Conservation (phyloP, 2,113 vertebrate species). For the Festucalex cinctus region DNA sequence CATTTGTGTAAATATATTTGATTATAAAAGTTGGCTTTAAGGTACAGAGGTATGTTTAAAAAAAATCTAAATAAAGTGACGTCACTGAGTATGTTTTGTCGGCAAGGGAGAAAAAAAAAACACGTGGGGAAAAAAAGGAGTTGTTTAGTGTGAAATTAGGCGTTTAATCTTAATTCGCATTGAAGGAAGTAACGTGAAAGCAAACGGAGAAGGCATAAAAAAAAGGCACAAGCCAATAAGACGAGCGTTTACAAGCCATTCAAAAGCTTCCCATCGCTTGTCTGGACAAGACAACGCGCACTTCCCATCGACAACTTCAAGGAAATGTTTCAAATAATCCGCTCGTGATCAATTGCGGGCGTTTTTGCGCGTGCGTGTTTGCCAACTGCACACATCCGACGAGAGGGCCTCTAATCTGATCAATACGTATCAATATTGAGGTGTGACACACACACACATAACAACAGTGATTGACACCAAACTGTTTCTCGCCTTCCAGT, state of each 20-base stretch:
- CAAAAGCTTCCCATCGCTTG: conserved; percentile 50
- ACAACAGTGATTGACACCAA: conserved; percentile 72
- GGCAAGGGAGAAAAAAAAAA: background rate
- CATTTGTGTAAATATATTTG: background rate
- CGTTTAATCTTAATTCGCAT: background rate
- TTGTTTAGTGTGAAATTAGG: background rate
- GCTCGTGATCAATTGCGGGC: conserved; percentile 39
- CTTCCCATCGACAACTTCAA: conserved; percentile 47
- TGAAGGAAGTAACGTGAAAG: too few relatives aligned
- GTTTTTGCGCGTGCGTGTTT: conserved; percentile 19
- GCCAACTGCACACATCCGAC: conserved; percentile 13
- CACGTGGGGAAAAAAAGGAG: background rate
- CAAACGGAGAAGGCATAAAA: conserved; percentile 10
- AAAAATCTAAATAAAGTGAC: background rate
- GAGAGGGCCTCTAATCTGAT: conserved; percentile 60
- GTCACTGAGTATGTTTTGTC: background rate
- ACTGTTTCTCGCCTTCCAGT: conserved; percentile 76
- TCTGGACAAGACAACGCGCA: conserved; percentile 41
- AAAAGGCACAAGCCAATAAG: conserved; percentile 7
- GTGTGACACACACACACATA: conserved; percentile 71
- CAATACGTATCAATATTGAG: conserved; percentile 69
- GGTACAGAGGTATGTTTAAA: background rate
- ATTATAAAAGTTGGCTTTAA: background rate
- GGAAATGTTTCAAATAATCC: conserved; percentile 57
- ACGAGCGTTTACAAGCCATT: conserved; percentile 24